Evolutionary conservation across 2,113 vertebrate genomes (phyloP).

Genomic region (Machaerirhynchus nigripectus): DNA sequence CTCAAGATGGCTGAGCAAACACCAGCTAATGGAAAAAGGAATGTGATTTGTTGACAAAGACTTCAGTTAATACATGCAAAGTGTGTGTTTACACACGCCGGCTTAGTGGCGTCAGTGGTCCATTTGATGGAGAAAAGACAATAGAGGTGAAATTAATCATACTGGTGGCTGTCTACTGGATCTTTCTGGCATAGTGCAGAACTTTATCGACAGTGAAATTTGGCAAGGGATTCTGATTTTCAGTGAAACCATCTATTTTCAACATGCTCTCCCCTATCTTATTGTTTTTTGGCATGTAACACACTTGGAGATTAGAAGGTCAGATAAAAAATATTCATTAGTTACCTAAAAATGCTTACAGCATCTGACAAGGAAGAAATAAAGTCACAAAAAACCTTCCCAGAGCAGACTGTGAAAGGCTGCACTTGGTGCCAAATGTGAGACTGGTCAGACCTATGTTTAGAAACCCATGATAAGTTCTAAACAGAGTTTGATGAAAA

Average conservation of each 20-base stretch:
- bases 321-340: constrained; percentile 41
- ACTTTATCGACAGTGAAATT: constrained; percentile 37
- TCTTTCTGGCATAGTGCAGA: constrained; percentile 49
- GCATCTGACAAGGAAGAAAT: constrained; percentile 15
- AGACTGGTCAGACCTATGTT: constrained; percentile 51
- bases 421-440: constrained; percentile 10
- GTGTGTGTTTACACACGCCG: background rate
- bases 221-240: constrained; percentile 44
- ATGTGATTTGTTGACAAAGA: constrained; percentile 71
- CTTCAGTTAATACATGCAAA: constrained; percentile 45
- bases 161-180: constrained; percentile 68
- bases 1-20: constrained; percentile 45
- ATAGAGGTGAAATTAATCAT: constrained; percentile 61
- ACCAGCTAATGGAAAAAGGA: constrained; percentile 57
- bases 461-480: constrained; percentile 45
- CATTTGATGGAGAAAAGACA: constrained; percentile 32
- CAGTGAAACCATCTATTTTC: constrained; percentile 14
- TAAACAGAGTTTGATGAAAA: constrained; percentile 64
- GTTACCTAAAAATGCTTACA: constrained; percentile 1
- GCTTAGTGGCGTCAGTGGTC: constrained; percentile 33
- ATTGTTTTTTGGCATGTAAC: constrained; percentile 7
- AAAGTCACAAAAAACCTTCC: constrained; percentile 15
- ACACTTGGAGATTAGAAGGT: background rate
- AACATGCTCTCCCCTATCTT: constrained; percentile 5
- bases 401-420: constrained; percentile 15